Conservation (phyloP, 2,113 vertebrate genomes). For the Dolichallabes microphthalmus region DNA sequence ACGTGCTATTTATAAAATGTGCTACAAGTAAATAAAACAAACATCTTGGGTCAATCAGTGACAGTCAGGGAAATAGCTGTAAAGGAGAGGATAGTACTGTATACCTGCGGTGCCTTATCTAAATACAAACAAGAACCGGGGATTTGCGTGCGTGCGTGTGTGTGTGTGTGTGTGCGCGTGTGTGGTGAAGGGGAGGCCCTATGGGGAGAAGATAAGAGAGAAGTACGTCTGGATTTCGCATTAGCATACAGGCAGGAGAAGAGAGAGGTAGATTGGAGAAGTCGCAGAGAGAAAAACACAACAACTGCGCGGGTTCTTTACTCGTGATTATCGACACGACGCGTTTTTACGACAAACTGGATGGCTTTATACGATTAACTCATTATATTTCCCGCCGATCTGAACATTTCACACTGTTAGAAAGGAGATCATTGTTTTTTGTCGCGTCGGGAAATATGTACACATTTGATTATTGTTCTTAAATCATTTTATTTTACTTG, state of each 20-base stretch:
- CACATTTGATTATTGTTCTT: not conserved
- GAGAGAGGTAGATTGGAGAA: slow-evolving; percentile 58
- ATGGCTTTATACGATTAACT: not conserved
- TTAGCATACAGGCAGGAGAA: slow-evolving; percentile 62
- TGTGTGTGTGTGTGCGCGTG: slow-evolving; percentile 1
- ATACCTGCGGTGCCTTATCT: slow-evolving; percentile 82
- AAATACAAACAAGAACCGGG: slow-evolving; percentile 83
- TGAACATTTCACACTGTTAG: not conserved
- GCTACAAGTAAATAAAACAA: no score
- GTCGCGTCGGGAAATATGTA: not conserved
- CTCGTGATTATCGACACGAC: not conserved
- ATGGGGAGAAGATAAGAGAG: slow-evolving; percentile 75
- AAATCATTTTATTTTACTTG: not conserved
- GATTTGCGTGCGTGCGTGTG: slow-evolving; percentile 51
- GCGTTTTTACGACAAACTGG: not conserved
- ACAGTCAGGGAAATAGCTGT: not conserved
- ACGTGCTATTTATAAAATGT: not conserved
- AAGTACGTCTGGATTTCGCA: slow-evolving; percentile 49
- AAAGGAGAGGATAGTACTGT: not conserved
- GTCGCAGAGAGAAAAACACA: slow-evolving; percentile 4
- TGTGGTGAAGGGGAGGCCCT: slow-evolving; percentile 78
- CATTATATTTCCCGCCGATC: not conserved
- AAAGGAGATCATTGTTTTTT: not conserved
- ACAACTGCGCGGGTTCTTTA: not conserved
- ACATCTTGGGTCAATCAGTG: not conserved